Evolutionary conservation across 2,113 vertebrate species (phyloP).

Genomic region (Semnornis frantzii): DNA sequence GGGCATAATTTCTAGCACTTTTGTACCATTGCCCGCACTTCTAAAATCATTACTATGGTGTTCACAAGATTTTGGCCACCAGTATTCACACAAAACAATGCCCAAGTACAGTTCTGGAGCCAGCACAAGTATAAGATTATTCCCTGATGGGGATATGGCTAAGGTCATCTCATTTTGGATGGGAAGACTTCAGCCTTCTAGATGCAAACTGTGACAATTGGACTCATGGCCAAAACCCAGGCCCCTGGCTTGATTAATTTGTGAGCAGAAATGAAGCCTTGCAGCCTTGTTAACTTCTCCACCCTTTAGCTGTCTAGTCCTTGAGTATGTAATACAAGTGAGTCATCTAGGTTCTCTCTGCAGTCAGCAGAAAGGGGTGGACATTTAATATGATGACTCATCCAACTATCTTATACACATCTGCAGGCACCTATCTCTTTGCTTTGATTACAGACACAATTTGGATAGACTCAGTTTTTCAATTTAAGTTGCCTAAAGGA

Average conservation of each 20-base stretch:
- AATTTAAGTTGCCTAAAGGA: background rate
- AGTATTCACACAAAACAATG: background rate
- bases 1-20: background rate
- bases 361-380: background rate
- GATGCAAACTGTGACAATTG: background rate
- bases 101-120: background rate
- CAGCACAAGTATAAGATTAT: background rate
- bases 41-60: background rate
- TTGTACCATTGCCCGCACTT: background rate
- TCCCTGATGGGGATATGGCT: background rate
- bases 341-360: constrained; percentile 8
- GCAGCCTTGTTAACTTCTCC: background rate
- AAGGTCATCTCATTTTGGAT: background rate
- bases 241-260: background rate
- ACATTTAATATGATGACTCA: background rate
- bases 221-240: background rate
- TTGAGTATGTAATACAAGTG: constrained; percentile 4
- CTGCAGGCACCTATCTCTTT: background rate
- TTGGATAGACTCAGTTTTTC: background rate
- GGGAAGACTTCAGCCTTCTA: background rate
- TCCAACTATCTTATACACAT: background rate
- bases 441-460: background rate
- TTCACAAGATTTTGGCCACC: background rate
- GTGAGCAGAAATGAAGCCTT: background rate
- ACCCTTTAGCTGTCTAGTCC: background rate